Evolutionary conservation across 2,113 vertebrate species (phyloP).

Genomic region (Leucoraja erinaceus): DNA sequence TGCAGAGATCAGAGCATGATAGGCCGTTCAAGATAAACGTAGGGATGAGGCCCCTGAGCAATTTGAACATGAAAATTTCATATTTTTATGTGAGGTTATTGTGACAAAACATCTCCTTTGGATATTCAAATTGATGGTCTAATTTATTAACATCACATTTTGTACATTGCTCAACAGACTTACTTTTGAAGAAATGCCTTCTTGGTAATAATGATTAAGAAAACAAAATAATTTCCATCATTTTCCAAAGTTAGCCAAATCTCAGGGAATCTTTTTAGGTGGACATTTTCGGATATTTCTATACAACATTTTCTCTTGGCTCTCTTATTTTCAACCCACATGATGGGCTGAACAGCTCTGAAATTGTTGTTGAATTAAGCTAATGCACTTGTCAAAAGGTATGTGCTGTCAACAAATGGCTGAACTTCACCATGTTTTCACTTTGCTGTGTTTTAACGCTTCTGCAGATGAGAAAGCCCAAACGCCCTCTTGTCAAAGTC

Average conservation of each 20-base stretch:
- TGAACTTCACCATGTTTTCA: not conserved
- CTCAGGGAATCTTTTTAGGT: not conserved
- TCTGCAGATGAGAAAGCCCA: conserved; percentile 6
- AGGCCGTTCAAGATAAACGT: no score
- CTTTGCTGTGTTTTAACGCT: not conserved
- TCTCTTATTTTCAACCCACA: not conserved
- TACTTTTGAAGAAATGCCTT: no score
- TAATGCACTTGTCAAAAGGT: not conserved
- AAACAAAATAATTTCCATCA: no score
- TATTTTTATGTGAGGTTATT: no score
- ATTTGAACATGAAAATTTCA: no score
- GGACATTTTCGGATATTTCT: not conserved
- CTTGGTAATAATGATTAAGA: no score
- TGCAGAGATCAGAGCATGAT: no score
- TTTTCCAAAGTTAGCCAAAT: not conserved
- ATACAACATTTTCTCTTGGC: not conserved
- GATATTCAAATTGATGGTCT: no score
- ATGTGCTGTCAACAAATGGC: not conserved
- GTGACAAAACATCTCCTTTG: no score
- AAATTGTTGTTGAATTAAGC: not conserved
- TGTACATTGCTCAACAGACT: no score
- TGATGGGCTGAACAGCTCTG: not conserved
- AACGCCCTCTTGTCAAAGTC: conserved; percentile 12
- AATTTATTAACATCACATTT: no score
- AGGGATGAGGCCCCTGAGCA: no score